A percentile compares a stretch with the other conserved stretches of the same genome.
Conservation (phyloP, 30 jellyfish, hydroid and myxozoan genomes). For the Aurelia sp. region DNA sequence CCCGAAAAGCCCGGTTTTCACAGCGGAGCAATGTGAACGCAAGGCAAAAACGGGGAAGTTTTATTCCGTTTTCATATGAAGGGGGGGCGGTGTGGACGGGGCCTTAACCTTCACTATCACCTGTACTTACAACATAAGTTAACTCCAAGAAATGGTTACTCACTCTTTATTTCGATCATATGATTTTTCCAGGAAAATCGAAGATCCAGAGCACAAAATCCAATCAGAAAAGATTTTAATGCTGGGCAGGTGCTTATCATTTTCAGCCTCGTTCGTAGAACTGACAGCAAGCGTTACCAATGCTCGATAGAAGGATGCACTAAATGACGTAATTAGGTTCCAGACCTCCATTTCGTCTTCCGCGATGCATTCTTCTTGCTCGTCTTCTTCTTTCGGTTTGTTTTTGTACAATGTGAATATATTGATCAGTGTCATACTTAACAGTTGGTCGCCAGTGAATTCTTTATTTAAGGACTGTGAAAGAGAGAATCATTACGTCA, state of each 20-base stretch:
- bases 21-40: no score
- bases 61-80: no score
- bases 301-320: conserved; percentile 34
- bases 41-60: no score
- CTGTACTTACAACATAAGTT: not conserved
- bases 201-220: conserved; percentile 73
- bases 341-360: conserved; percentile 72
- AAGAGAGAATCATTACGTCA: no score
- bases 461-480: conserved; percentile 26
- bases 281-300: conserved; percentile 30
- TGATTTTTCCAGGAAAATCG: conserved; percentile 55
- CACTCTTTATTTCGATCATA: conserved; percentile 62
- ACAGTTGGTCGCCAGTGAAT: conserved; percentile 41
- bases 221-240: conserved; percentile 77
- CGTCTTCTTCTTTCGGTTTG: conserved; percentile 76
- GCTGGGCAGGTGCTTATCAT: conserved; percentile 68
- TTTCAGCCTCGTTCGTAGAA: conserved; percentile 8
- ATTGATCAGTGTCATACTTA: conserved; percentile 28
- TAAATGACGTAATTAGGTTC: conserved; percentile 31
- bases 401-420: conserved; percentile 61
- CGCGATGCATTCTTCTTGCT: conserved; percentile 63
- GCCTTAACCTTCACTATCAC: no score
- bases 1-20: no score
- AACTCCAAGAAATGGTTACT: not conserved
- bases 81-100: no score